Conservation (phyloP, 1,140 invertebrate genomes). For the Portunus trituberculatus region DNA sequence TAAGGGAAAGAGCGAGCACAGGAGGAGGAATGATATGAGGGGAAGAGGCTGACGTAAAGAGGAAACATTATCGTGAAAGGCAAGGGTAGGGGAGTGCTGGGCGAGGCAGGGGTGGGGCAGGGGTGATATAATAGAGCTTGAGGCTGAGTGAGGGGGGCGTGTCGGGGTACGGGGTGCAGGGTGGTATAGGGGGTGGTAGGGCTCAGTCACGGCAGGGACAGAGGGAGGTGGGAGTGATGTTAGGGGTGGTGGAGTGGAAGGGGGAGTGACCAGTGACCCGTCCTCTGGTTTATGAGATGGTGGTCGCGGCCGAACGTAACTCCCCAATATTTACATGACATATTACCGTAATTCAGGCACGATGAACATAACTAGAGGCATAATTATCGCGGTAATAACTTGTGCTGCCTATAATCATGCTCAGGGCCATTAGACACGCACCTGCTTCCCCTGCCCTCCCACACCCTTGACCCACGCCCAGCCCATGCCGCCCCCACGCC, state of each 20-base stretch:
- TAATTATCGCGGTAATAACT: slow-evolving; percentile 23
- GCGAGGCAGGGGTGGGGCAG: neutral
- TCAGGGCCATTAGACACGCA: neutral
- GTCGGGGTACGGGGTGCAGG: neutral
- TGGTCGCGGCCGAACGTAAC: neutral
- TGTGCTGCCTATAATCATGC: slow-evolving; percentile 20
- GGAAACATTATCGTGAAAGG: slow-evolving; percentile 21
- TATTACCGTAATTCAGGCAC: slow-evolving; percentile 12
- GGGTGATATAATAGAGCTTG: neutral
- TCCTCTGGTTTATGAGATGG: neutral
- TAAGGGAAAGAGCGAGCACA: too few relatives aligned
- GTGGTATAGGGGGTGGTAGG: neutral
- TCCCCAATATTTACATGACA: slow-evolving; percentile 12
- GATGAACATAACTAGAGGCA: neutral
- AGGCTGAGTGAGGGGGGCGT: neutral
- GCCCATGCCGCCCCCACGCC: neutral
- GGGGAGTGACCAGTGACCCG: neutral
- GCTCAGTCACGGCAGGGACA: neutral
- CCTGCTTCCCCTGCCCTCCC: neutral
- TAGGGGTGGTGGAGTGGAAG: neutral
- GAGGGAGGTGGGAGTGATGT: neutral
- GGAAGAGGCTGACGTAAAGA: neutral
- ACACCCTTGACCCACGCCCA: neutral
- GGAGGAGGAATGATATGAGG: neutral
- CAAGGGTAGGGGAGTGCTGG: neutral